These are phyloP conservation scores for Myiotriccus ornatus DNA, from an alignment of 2,797 vertebrate species.

Conservation along the genomic window DNA sequence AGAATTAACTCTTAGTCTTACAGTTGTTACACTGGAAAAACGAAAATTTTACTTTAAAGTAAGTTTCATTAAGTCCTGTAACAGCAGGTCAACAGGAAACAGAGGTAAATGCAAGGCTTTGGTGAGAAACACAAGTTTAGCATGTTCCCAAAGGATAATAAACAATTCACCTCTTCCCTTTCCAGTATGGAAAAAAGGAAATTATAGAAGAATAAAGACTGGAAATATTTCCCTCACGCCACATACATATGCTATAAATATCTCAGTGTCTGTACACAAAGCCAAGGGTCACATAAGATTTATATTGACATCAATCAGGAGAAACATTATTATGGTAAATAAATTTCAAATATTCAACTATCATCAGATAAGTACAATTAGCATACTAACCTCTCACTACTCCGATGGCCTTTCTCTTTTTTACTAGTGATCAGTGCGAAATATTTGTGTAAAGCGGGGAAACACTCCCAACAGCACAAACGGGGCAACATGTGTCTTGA, in stretches of 20 bases:
- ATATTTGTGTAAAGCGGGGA: background rate
- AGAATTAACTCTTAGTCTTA: background rate
- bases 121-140: constrained; percentile 49
- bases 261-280: background rate
- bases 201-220: constrained; percentile 62
- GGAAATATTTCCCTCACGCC: constrained; percentile 33
- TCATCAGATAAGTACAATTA: background rate
- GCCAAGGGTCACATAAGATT: background rate
- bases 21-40: background rate
- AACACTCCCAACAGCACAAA: background rate
- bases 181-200: constrained; percentile 57
- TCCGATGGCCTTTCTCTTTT: background rate
- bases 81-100: constrained; percentile 20
- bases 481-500: background rate
- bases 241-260: constrained; percentile 31
- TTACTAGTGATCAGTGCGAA: background rate
- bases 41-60: background rate
- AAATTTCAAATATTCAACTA: background rate
- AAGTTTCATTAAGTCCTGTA: background rate
- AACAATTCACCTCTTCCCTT: constrained; percentile 65
- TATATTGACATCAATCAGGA: background rate
- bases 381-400: background rate
- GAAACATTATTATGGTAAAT: background rate
- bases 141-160: constrained; percentile 51
- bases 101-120: constrained; percentile 7